phyloP scores from a whole-genome alignment of 2,113 vertebrate genomes.

The Synodontis membranacea region DNA sequence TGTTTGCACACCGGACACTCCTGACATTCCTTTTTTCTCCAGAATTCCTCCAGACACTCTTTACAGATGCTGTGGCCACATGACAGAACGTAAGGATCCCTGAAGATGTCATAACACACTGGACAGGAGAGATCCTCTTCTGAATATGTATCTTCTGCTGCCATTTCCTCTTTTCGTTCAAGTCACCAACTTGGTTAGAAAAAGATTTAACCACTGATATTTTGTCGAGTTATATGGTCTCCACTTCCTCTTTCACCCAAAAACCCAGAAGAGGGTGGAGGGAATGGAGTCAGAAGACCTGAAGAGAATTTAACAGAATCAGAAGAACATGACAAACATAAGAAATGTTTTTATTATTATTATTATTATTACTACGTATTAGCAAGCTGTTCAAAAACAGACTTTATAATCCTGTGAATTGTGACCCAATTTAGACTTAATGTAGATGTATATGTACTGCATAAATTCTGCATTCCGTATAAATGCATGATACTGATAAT shows the following conservation, averaged over 20 bases:
- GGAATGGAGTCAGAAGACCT: neutral
- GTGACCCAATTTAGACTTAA: neutral
- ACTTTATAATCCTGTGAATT: neutral
- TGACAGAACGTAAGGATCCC: conserved; percentile 1
- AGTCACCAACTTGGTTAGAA: neutral
- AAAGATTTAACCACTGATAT: neutral
- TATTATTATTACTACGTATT: neutral
- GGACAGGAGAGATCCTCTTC: conserved; percentile 20
- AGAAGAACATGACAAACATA: neutral
- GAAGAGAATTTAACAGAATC: neutral
- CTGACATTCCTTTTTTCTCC: neutral
- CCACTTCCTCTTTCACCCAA: neutral
- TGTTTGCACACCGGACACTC: conserved; percentile 45
- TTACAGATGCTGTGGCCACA: conserved; percentile 17
- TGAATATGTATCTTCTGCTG: neutral
- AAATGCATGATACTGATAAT: neutral
- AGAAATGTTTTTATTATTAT: neutral
- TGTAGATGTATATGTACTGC: neutral
- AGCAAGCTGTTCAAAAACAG: neutral
- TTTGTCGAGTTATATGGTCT: neutral
- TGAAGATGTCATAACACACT: conserved; percentile 20
- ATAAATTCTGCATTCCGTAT: neutral
- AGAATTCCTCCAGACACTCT: conserved; percentile 1
- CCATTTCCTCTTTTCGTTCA: neutral
- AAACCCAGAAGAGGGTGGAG: conserved; percentile 20